Evolutionary conservation across 1,140 invertebrate genomes (phyloP).

Genomic region (Brachionus koreanus): DNA sequence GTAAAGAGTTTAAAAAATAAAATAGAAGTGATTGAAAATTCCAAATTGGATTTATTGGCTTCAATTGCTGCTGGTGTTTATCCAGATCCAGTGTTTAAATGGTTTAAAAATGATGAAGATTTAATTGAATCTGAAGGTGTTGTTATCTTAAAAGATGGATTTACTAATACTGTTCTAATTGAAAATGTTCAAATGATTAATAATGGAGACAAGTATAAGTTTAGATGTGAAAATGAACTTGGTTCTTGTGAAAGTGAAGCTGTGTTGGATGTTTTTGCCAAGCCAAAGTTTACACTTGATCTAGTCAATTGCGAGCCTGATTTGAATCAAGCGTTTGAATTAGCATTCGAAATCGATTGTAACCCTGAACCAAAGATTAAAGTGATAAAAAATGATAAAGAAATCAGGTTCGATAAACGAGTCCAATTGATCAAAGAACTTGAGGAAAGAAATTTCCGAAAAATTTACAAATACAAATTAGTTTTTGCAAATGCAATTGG

Average conservation of each 20-base stretch:
- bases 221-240: conserved; percentile 20
- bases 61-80: conserved; percentile 42
- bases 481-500: neutral
- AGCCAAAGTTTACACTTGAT: neutral
- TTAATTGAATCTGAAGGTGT: neutral
- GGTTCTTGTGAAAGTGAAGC: conserved; percentile 19
- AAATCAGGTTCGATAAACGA: conserved; percentile 1
- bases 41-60: neutral
- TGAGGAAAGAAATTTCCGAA: neutral
- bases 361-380: conserved; percentile 37
- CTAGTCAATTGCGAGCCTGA: neutral
- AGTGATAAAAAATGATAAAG: conserved; percentile 30
- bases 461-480: neutral
- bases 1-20: conserved; percentile 21
- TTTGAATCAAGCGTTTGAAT: conserved; percentile 19
- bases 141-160: neutral
- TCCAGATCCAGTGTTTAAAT: conserved; percentile 31
- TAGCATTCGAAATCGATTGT: neutral
- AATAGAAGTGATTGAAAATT: neutral
- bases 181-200: neutral
- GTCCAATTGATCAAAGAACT: neutral
- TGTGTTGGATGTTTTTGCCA: conserved; percentile 2
- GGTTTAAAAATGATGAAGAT: conserved; percentile 29
- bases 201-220: conserved; percentile 15
- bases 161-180: neutral